These are phyloP conservation scores for Gopherus evgoodei DNA, from an alignment of 2,113 vertebrate species.

Conservation along the genomic window DNA sequence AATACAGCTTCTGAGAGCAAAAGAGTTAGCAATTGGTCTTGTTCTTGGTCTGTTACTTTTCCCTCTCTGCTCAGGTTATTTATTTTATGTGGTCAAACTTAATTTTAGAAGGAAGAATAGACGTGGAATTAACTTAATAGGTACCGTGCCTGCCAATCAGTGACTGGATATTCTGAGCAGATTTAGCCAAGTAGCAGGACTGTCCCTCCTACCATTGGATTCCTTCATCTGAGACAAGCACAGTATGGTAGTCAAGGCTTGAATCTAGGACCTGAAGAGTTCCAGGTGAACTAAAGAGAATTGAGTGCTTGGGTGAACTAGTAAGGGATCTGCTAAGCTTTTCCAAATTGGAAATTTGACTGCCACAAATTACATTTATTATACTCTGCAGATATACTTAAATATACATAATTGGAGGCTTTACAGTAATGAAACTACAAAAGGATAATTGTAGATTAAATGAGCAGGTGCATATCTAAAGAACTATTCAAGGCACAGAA, in stretches of 20 bases:
- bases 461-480: background rate
- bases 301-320: background rate
- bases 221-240: background rate
- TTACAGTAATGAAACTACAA: background rate
- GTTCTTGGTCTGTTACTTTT: background rate
- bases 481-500: background rate
- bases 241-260: accelerated
- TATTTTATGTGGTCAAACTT: background rate
- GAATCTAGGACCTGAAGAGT: background rate
- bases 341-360: background rate
- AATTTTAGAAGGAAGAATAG: background rate
- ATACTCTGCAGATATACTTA: background rate
- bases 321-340: background rate
- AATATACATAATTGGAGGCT: background rate
- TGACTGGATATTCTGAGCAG: background rate
- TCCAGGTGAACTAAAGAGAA: background rate
- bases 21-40: background rate
- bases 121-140: background rate
- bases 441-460: background rate
- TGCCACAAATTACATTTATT: background rate
- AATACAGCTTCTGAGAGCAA: conserved; percentile 4
- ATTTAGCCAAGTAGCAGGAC: background rate
- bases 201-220: background rate
- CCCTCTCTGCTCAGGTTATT: background rate
- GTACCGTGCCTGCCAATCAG: background rate